phyloP scores from a whole-genome alignment of 2,797 vertebrate species.

The Melanogrammus aeglefinus region DNA sequence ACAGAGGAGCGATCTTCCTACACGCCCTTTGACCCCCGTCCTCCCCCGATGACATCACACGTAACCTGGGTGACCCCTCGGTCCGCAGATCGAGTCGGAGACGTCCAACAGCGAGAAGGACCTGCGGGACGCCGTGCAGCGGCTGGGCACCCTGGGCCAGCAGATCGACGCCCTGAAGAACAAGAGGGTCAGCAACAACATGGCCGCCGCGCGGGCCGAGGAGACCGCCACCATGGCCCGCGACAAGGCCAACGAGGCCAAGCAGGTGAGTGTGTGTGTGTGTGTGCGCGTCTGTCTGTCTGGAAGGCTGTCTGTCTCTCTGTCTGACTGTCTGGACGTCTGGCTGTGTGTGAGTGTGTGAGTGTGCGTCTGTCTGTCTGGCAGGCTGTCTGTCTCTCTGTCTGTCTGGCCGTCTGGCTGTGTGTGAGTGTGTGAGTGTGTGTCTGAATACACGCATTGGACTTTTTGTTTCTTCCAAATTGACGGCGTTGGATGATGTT shows the following conservation, averaged over 20 bases:
- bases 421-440: no score
- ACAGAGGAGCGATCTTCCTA: not conserved
- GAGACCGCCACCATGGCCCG: constrained; percentile 84
- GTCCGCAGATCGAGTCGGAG: constrained; percentile 82
- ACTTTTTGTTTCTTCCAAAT: no score
- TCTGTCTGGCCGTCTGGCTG: no score
- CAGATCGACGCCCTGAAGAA: constrained; percentile 85
- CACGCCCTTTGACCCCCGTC: not conserved
- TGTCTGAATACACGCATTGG: no score
- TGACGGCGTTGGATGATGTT: no score
- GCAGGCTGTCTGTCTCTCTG: no score
- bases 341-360: no score
- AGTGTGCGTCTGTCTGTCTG: no score
- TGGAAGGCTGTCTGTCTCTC: no score
- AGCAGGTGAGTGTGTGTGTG: constrained; percentile 75
- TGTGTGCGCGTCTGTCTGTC: constrained; percentile 2
- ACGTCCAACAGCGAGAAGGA: constrained; percentile 75
- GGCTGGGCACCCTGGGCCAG: constrained; percentile 73
- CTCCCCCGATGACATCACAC: not conserved
- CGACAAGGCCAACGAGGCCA: constrained; percentile 86
- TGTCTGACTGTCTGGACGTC: no score
- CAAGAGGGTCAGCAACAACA: constrained; percentile 88
- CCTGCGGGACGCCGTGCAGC: constrained; percentile 77
- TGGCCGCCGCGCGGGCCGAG: constrained; percentile 86
- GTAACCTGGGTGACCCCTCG: not conserved